Percentiles rank a stretch among this genome's conserved stretches.
phyloP scores from a whole-genome alignment of 2,797 vertebrate species.

The Poecilia wingei region DNA sequence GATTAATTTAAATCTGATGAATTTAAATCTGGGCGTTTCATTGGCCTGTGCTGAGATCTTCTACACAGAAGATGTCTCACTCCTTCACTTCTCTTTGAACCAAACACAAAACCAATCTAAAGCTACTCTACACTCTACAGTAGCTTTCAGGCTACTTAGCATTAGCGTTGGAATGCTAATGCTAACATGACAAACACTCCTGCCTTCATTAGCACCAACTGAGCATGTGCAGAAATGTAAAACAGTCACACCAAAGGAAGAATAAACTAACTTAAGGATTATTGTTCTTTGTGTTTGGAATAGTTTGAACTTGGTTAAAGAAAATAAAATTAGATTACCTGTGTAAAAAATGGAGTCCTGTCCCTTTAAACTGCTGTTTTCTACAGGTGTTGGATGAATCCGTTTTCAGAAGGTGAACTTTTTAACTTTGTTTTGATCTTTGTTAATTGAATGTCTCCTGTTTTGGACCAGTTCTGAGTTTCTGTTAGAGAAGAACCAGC shows the following conservation, averaged over 20 bases:
- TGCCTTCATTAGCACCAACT: too few relatives aligned
- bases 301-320: not conserved
- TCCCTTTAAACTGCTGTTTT: not conserved
- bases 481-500: not conserved
- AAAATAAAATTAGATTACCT: not conserved
- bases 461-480: not conserved
- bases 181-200: too few relatives aligned
- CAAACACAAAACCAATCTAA: not conserved
- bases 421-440: not conserved
- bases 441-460: not conserved
- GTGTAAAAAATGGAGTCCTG: not conserved
- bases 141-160: too few relatives aligned
- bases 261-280: not conserved
- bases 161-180: too few relatives aligned
- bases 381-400: not conserved
- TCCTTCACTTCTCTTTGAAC: not conserved
- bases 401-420: not conserved
- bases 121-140: too few relatives aligned
- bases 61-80: not conserved
- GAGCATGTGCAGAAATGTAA: too few relatives aligned
- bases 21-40: too few relatives aligned
- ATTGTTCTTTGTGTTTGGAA: not conserved
- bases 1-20: too few relatives aligned
- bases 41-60: not conserved
- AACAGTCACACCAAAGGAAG: too few relatives aligned